These are phyloP conservation scores for Podarcis muralis DNA, from an alignment of 2,113 vertebrate species.

Conservation along the genomic window DNA sequence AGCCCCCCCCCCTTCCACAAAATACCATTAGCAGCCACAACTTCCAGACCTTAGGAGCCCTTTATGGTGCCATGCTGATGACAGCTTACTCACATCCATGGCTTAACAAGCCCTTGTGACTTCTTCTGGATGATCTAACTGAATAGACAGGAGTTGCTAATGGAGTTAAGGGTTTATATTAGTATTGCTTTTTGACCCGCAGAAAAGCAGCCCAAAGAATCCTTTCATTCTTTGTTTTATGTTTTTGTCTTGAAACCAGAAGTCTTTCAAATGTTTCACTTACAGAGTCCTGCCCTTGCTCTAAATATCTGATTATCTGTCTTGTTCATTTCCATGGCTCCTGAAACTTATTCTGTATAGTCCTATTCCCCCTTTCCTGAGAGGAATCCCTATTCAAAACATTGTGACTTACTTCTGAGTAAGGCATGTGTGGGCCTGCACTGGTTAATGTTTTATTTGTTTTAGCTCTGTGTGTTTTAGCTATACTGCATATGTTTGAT, in stretches of 20 bases:
- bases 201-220: conserved; percentile 61
- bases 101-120: conserved; percentile 11
- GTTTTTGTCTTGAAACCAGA: conserved; percentile 64
- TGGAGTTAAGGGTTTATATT: conserved; percentile 17
- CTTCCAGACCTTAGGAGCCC: conserved; percentile 34
- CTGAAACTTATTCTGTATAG: conserved; percentile 78
- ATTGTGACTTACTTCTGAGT: too few species aligned
- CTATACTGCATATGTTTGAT: background rate
- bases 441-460: background rate
- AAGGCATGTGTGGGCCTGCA: too few species aligned
- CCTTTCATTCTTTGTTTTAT: conserved; percentile 65
- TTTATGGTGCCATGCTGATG: conserved; percentile 16
- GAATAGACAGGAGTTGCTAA: conserved; percentile 15
- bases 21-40: background rate
- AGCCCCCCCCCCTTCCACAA: conserved; percentile 2
- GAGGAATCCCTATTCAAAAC: too few species aligned
- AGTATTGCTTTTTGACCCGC: conserved; percentile 55
- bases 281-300: conserved; percentile 73
- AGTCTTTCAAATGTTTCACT: conserved; percentile 72
- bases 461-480: background rate
- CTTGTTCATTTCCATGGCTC: conserved; percentile 63
- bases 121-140: conserved; percentile 43
- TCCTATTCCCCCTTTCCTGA: too few species aligned
- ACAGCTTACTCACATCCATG: conserved; percentile 10
- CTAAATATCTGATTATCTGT: conserved; percentile 77